Conservation (phyloP, 2,113 vertebrate genomes). For the Microcebus lehilahytsara region DNA sequence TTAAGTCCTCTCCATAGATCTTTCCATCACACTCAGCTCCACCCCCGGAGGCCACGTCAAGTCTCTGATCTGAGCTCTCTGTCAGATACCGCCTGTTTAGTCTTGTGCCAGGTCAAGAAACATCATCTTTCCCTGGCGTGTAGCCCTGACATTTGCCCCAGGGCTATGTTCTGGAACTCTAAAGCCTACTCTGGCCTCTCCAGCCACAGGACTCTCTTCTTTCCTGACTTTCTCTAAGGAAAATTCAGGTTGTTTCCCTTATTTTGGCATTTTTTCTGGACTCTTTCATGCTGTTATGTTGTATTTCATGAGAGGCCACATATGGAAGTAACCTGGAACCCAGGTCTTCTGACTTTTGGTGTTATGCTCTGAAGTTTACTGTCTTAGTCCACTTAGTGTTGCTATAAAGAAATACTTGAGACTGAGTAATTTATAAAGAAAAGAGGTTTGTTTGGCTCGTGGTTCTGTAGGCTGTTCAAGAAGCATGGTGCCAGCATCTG, state of each 20-base stretch:
- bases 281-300: neutral
- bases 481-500: neutral
- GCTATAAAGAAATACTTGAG: neutral
- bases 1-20: neutral
- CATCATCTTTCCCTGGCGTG: constrained; percentile 6
- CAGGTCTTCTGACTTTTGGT: neutral
- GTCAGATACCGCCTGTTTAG: neutral
- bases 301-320: neutral
- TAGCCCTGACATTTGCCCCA: constrained; percentile 50
- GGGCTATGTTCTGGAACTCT: neutral
- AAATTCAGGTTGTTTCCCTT: neutral
- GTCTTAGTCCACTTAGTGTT: neutral
- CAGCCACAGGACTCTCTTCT: neutral
- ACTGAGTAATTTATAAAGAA: neutral
- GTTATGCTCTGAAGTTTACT: neutral
- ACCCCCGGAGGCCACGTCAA: neutral
- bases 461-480: neutral
- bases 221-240: neutral
- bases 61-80: neutral
- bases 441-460: neutral
- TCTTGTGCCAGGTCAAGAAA: constrained; percentile 43
- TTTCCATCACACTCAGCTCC: neutral
- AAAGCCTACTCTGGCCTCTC: constrained; percentile 28
- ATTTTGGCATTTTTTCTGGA: neutral
- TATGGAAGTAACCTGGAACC: neutral